Conservation (phyloP, 2,797 vertebrate species). For the Coregonus ussuriensis region DNA sequence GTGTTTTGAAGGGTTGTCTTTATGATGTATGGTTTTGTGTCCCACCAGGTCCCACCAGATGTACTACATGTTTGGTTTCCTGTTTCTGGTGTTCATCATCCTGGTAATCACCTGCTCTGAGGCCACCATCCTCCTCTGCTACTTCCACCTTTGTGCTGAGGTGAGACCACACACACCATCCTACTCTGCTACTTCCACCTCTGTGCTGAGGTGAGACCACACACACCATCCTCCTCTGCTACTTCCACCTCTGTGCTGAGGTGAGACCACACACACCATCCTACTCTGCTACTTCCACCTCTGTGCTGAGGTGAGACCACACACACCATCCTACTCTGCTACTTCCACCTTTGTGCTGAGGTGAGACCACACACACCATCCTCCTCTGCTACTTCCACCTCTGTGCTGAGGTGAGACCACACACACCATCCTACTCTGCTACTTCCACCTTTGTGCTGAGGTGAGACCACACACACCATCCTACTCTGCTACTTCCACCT, state of each 20-base stretch:
- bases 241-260: constrained; percentile 94
- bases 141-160: constrained; percentile 94
- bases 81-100: constrained; percentile 94
- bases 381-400: constrained; percentile 93
- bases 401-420: constrained; percentile 85
- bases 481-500: constrained; percentile 94
- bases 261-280: constrained; percentile 56
- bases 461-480: constrained; percentile 79
- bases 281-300: too few species aligned
- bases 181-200: constrained; percentile 94
- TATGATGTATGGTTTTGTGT: neutral
- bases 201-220: constrained; percentile 84
- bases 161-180: constrained; percentile 79
- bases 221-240: constrained; percentile 88
- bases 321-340: constrained; percentile 88
- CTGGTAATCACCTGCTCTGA: constrained; percentile 94
- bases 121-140: constrained; percentile 92
- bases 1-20: neutral
- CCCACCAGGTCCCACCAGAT: constrained; percentile 90
- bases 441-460: constrained; percentile 94
- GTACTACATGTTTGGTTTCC: constrained; percentile 97
- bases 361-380: constrained; percentile 78
- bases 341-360: constrained; percentile 94
- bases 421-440: constrained; percentile 89
- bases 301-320: too few species aligned